phyloP scores from a whole-genome alignment of 2,797 vertebrate species.

The Poecilia velifera region DNA sequence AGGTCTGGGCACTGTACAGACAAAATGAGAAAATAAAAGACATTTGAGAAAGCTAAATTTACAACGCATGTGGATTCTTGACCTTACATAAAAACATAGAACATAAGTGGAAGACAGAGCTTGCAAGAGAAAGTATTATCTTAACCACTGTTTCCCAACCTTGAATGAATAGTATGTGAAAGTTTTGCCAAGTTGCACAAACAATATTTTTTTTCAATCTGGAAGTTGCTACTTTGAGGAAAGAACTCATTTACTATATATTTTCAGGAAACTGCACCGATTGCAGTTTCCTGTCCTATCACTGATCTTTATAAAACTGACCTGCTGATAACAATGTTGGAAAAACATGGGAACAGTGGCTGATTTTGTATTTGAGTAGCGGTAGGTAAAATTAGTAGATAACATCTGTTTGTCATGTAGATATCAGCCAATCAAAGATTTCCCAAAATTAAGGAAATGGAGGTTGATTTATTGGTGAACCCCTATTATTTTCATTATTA shows the following conservation, averaged over 20 bases:
- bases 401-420: too few relatives aligned
- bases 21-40: conserved; percentile 10
- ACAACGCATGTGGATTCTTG: background rate
- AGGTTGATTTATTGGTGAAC: too few relatives aligned
- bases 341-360: too few relatives aligned
- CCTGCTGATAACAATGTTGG: background rate
- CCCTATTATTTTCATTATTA: background rate
- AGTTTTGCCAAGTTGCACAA: background rate
- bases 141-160: background rate
- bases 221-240: background rate
- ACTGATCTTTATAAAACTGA: background rate
- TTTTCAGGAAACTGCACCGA: background rate
- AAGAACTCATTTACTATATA: background rate
- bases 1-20: conserved; percentile 86
- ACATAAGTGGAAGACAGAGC: background rate
- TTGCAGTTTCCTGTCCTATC: background rate
- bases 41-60: background rate
- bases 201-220: background rate
- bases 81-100: background rate
- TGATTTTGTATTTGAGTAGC: too few relatives aligned
- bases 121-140: background rate
- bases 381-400: too few relatives aligned
- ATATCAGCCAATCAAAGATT: too few relatives aligned
- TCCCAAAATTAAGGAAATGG: too few relatives aligned
- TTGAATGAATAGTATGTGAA: background rate